Base-by-base conservation (phyloP, 2,113 vertebrate species). In the Sebastes schlegelii region DNA sequence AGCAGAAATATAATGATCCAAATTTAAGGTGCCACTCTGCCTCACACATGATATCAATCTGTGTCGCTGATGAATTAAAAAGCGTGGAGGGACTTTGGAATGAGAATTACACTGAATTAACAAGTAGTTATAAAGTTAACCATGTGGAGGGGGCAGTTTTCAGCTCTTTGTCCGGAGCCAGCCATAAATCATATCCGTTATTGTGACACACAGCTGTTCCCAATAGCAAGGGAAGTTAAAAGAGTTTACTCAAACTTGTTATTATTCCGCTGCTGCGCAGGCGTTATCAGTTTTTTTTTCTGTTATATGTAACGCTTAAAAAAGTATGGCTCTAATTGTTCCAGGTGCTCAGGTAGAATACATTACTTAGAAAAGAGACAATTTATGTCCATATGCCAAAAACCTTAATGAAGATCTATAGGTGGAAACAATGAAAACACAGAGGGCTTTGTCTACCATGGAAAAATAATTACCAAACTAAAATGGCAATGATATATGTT, bases 1-100 rank as follows among this genome's bases (percentile, higher is more conserved):
- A 74, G 74, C 60, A 48, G 71, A 73, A 51, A 69, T 17, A 42
- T 79, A 84, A 88, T 58, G 34, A 80, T 63, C 57, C 67, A 73
- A 55, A 76, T 84, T 62, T 64, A 73, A 72, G 78, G 73, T 80
- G 91, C 75, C 83, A 82, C 64, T 69, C 9, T 61, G 60, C 74
- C 46, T 88, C 81, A 69, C 70, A 60, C 84, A 26, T 65, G 64
- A 82, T 43, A 91, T 91, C 79, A 85, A 72, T 92, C 88, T 85
- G 74, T 13, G 79, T 72, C 80, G 68, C 49, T 77, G 87, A 85
- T 70, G 23, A 77, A 91, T 90, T 88, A 87, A 60, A 57, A 80
- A 74, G 55, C 62, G 66, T 21, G 43, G 55, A n/a, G 58, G 64
- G 26, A 42, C 26, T 76, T 82, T 40, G 42, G 42, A 82, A 77